Conservation (phyloP, 2,888 invertebrate genomes). For the Cancer borealis region DNA sequence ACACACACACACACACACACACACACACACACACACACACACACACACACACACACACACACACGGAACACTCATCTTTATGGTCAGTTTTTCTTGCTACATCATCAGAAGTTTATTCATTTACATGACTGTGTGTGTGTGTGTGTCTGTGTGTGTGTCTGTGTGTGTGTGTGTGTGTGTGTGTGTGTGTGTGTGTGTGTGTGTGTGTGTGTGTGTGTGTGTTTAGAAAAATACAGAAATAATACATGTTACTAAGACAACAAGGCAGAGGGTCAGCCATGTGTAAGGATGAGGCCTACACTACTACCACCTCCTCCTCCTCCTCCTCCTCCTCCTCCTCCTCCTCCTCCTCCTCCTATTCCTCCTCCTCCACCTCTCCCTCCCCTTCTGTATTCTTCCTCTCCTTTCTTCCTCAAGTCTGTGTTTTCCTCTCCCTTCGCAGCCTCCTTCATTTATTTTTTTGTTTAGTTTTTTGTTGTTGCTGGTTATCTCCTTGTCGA, state of each 20-base stretch:
- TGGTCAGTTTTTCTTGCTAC: background rate
- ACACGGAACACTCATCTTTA: background rate
- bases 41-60: slow-evolving; percentile 40
- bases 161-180: too few relatives aligned
- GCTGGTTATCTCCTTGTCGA: background rate
- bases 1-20: background rate
- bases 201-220: background rate
- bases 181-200: too few relatives aligned
- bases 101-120: background rate
- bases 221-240: background rate
- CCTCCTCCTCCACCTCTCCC: background rate
- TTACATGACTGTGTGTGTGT: background rate
- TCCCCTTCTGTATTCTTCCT: background rate
- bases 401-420: background rate
- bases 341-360: background rate
- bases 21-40: slow-evolving; percentile 45
- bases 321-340: background rate
- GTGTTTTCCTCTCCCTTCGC: background rate
- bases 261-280: background rate
- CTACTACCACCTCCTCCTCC: background rate
- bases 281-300: background rate
- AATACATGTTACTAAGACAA: background rate
- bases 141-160: too few relatives aligned
- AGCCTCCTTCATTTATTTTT: background rate
- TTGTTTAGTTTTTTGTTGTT: background rate